Conservation (phyloP, 23 tunicate species). For the Styela plicata region DNA sequence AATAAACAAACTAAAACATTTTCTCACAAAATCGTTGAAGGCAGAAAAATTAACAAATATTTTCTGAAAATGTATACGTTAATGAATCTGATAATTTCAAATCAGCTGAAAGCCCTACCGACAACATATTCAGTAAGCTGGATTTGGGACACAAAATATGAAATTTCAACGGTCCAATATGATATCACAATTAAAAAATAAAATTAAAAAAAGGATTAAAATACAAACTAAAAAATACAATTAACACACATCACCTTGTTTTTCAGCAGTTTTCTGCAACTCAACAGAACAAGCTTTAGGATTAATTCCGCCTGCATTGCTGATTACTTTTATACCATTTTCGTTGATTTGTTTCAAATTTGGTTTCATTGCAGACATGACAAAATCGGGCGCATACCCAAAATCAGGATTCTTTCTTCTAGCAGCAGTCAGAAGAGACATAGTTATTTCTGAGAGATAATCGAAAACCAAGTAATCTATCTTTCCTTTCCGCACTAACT, state of each 20-base stretch:
- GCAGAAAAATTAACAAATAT: no score
- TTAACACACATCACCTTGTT: constrained; percentile 27
- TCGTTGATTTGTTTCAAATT: constrained; percentile 36
- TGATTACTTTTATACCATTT: constrained; percentile 48
- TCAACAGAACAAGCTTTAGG: constrained; percentile 79
- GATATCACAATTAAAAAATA: no score
- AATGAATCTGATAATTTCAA: no score
- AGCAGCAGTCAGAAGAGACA: constrained; percentile 88
- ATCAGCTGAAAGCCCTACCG: no score
- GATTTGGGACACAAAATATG: no score
- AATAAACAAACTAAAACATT: no score
- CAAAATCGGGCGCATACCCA: constrained; percentile 97
- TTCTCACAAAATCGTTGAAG: no score
- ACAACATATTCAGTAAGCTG: no score
- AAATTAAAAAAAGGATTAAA: no score
- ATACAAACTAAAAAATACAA: not conserved
- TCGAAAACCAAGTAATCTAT: constrained; percentile 87
- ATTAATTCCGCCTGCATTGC: constrained; percentile 98
- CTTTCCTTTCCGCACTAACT: constrained; percentile 63
- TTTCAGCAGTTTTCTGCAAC: constrained; percentile 37
- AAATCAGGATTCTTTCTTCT: constrained; percentile 54
- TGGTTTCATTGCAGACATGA: constrained; percentile 56
- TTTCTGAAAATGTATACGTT: no score
- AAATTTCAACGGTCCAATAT: no score
- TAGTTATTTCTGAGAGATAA: constrained; percentile 92